phyloP scores from a whole-genome alignment of 2,888 invertebrate genomes.

The Palloptera scutellata region DNA sequence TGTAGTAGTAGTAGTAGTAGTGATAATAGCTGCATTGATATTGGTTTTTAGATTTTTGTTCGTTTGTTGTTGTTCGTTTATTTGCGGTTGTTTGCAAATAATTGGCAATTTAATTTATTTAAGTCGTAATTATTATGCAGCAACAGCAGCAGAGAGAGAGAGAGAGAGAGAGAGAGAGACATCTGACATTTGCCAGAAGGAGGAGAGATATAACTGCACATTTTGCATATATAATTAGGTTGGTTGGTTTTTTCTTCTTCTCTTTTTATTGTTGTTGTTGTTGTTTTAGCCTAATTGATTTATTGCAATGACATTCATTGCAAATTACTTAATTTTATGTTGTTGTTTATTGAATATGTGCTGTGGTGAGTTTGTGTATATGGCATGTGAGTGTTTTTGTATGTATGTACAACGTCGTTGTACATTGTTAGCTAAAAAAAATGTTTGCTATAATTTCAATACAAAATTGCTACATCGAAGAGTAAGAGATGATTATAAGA shows the following conservation, averaged over 20 bases:
- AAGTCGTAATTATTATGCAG: conserved; percentile 39
- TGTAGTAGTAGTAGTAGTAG: no score
- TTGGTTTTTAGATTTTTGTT: conserved; percentile 8
- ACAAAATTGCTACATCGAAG: no score
- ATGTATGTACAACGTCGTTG: no score
- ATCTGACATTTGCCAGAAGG: neutral
- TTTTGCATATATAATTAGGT: conserved; percentile 33
- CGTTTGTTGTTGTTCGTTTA: conserved; percentile 22
- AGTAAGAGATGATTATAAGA: no score
- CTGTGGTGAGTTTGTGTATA: no score
- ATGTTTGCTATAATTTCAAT: no score
- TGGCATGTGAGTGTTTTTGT: no score
- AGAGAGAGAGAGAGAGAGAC: conserved; percentile 7
- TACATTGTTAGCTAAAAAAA: no score
- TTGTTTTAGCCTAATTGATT: neutral
- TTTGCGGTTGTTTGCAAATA: conserved; percentile 50
- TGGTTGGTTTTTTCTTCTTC: conserved; percentile 3
- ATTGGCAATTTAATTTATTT: conserved; percentile 62
- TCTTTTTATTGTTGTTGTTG: conserved; percentile 14
- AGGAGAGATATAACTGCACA: conserved; percentile 11
- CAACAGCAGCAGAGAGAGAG: conserved; percentile 38
- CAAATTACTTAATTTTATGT: no score
- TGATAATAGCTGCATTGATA: no score
- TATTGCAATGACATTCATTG: no score
- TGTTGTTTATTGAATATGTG: no score